These are phyloP conservation scores for Latrodectus elegans DNA, from an alignment of 2,888 invertebrate genomes.

Conservation along the genomic window DNA sequence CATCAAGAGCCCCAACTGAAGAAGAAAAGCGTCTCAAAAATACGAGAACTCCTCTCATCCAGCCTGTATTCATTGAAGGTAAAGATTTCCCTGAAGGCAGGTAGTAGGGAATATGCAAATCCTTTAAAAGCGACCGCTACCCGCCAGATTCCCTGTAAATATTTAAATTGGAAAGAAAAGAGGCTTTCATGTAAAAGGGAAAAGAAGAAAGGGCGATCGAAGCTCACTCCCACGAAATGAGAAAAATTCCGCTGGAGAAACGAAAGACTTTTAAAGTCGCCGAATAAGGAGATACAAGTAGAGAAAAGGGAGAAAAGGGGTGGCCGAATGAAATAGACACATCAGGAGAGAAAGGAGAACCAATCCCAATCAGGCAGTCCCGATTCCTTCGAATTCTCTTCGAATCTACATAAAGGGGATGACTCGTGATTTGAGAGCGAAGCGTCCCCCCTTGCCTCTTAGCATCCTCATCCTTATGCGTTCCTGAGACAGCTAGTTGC, in stretches of 20 bases:
- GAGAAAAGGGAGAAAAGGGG: constrained; percentile 21
- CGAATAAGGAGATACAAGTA: constrained; percentile 57
- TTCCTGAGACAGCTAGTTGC: constrained; percentile 65
- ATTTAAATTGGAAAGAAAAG: constrained; percentile 59
- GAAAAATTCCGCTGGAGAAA: constrained; percentile 49
- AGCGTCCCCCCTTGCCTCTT: constrained; percentile 63
- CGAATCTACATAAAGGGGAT: constrained; percentile 68
- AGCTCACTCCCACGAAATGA: constrained; percentile 46
- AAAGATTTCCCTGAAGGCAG: constrained; percentile 57
- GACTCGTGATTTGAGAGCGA: constrained; percentile 67
- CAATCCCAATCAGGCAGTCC: constrained; percentile 66
- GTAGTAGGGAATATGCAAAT: constrained; percentile 56
- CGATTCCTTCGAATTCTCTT: constrained; percentile 57
- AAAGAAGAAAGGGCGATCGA: constrained; percentile 2
- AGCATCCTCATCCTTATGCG: constrained; percentile 68
- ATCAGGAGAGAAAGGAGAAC: constrained; percentile 34
- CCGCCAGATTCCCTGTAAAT: constrained; percentile 58
- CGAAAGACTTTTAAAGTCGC: constrained; percentile 28
- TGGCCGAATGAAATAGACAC: constrained; percentile 52
- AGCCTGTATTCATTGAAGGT: constrained; percentile 26
- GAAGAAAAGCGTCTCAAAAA: background rate
- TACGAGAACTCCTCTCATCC: constrained; percentile 9
- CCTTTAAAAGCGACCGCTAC: constrained; percentile 52
- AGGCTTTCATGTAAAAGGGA: constrained; percentile 18
- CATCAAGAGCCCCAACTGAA: background rate